phyloP scores from a whole-genome alignment of 2,797 vertebrate species.

The Eulemur rubriventer region DNA sequence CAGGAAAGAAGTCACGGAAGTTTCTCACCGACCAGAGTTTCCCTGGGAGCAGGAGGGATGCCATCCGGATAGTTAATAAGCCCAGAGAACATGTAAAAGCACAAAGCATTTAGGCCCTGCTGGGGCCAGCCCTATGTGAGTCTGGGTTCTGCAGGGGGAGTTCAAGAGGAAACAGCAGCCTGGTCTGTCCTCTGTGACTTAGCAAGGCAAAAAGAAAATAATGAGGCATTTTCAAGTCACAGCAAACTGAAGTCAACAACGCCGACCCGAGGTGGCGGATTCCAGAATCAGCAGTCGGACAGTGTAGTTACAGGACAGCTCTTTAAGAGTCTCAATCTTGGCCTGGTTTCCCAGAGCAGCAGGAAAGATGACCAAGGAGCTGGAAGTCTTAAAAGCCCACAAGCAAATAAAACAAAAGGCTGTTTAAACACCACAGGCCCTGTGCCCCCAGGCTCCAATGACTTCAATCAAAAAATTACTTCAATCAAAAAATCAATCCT shows the following conservation, averaged over 20 bases:
- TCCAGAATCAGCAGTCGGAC: background rate
- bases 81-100: background rate
- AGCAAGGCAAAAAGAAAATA: background rate
- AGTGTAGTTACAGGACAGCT: background rate
- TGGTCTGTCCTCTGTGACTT: background rate
- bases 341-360: constrained; percentile 2
- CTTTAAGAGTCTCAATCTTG: background rate
- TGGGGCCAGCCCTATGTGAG: background rate
- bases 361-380: constrained; percentile 25
- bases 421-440: background rate
- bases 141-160: background rate
- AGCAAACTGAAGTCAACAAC: background rate
- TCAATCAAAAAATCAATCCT: background rate
- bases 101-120: background rate
- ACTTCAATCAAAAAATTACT: background rate
- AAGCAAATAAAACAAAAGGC: background rate
- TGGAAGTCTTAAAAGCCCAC: background rate
- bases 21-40: background rate
- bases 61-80: background rate
- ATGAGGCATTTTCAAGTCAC: background rate
- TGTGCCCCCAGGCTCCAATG: background rate
- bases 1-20: background rate
- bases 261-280: accelerated
- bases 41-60: background rate
- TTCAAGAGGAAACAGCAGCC: background rate